These are phyloP conservation scores for Cantharis rufa DNA, from an alignment of 2,888 invertebrate species.

Conservation along the genomic window DNA sequence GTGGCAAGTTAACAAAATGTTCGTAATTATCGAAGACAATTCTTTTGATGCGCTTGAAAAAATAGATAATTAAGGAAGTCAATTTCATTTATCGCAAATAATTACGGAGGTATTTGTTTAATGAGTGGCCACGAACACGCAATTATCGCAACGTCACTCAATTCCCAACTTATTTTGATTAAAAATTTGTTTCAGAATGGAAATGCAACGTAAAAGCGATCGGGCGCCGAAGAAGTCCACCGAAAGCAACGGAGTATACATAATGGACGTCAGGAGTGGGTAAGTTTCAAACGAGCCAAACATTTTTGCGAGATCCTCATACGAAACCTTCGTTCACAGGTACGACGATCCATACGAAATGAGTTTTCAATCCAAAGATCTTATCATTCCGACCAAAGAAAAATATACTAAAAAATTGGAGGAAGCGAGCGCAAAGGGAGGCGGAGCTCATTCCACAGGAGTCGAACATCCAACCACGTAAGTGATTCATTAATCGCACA, in stretches of 20 bases:
- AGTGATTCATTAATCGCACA: conserved; percentile 49
- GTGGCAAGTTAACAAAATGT: neutral
- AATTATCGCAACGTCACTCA: neutral
- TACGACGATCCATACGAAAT: conserved; percentile 49
- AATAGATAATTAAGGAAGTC: neutral
- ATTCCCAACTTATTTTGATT: neutral
- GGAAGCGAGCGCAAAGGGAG: conserved; percentile 35
- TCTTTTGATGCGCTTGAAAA: neutral
- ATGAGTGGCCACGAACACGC: neutral
- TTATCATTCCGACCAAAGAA: conserved; percentile 52
- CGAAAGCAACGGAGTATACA: neutral
- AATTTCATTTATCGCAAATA: neutral
- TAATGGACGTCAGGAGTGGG: conserved; percentile 39
- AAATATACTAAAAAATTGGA: conserved; percentile 45
- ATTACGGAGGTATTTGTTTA: neutral
- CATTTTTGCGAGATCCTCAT: neutral
- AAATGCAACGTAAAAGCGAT: conserved; percentile 12
- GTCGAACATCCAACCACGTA: conserved; percentile 71
- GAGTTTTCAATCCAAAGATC: conserved; percentile 60
- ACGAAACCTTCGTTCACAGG: conserved; percentile 32
- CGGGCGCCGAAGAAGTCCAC: neutral
- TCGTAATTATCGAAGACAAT: neutral
- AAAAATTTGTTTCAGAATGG: conserved; percentile 15
- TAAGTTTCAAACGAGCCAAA: conserved; percentile 18
- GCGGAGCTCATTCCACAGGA: conserved; percentile 55